phyloP scores from a whole-genome alignment of 2,113 vertebrate species.

The Cynoglossus semilaevis region DNA sequence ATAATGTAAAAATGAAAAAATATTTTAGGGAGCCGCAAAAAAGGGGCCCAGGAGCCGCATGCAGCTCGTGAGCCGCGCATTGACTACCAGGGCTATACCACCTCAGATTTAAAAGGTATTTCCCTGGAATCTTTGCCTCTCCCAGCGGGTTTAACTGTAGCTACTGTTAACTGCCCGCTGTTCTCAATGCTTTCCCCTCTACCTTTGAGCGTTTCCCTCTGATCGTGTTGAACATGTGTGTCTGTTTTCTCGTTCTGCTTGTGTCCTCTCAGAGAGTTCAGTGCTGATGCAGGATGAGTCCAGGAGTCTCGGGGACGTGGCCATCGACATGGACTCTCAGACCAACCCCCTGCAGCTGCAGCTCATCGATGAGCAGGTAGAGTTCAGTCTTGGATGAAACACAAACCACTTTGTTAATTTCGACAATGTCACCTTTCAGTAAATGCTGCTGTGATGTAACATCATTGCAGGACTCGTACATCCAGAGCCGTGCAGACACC shows the following conservation, averaged over 20 bases:
- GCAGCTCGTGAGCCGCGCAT: conserved; percentile 69
- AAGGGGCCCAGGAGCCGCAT: conserved; percentile 77
- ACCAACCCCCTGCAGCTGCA: conserved; percentile 85
- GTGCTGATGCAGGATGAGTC: conserved; percentile 87
- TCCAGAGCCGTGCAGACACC: conserved; percentile 89
- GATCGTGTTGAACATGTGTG: conserved; percentile 17
- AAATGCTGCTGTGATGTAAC: conserved; percentile 1
- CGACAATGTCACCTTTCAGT: neutral
- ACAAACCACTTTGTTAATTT: neutral
- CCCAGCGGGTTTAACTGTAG: conserved; percentile 59
- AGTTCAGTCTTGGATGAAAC: neutral
- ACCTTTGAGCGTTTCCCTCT: conserved; percentile 20
- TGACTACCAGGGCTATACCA: conserved; percentile 75
- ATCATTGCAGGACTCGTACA: conserved; percentile 83
- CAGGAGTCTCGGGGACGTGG: conserved; percentile 79
- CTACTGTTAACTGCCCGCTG: conserved; percentile 57
- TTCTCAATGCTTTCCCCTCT: conserved; percentile 50
- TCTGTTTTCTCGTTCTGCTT: conserved; percentile 29
- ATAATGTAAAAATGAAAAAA: conserved; percentile 72
- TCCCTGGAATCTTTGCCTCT: conserved; percentile 65
- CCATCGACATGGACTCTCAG: conserved; percentile 86
- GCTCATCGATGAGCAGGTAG: conserved; percentile 90
- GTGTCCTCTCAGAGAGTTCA: conserved; percentile 73
- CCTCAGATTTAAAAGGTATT: conserved; percentile 74
- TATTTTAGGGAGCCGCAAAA: conserved; percentile 79